phyloP scores from a whole-genome alignment of 1,140 invertebrate species.

The Pomacea maculata region DNA sequence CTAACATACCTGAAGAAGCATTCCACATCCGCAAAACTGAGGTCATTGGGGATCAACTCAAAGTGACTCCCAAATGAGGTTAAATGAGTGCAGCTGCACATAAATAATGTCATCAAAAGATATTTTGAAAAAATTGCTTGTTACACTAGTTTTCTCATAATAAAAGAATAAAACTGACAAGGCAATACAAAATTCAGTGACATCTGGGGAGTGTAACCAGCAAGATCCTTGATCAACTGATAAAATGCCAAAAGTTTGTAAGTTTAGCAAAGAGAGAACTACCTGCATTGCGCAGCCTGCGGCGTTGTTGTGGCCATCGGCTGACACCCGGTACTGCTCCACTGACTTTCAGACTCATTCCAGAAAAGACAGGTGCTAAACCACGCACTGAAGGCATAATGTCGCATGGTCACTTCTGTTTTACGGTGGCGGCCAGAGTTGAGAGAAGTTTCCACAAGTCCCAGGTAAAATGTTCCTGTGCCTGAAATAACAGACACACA shows the following conservation, averaged over 20 bases:
- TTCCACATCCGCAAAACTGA: constrained; percentile 52
- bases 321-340: constrained; percentile 55
- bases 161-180: too few relatives aligned
- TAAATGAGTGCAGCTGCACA: constrained; percentile 56
- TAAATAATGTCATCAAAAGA: too few relatives aligned
- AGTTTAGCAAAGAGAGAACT: not conserved
- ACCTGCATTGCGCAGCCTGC: constrained; percentile 46
- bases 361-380: constrained; percentile 61
- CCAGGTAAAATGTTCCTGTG: constrained; percentile 47
- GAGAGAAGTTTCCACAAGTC: constrained; percentile 55
- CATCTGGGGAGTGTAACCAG: too few relatives aligned
- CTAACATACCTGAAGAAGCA: constrained; percentile 56
- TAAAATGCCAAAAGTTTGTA: not conserved
- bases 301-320: constrained; percentile 39
- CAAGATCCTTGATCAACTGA: too few relatives aligned
- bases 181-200: too few relatives aligned
- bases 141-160: too few relatives aligned
- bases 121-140: too few relatives aligned
- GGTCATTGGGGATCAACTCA: constrained; percentile 50
- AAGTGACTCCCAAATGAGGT: constrained; percentile 58
- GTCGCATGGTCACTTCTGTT: constrained; percentile 45
- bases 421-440: constrained; percentile 51
- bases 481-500: too few relatives aligned
- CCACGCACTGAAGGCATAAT: constrained; percentile 58
- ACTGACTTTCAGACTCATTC: constrained; percentile 39